Evolutionary conservation across 23 tunicate species (phyloP), one percentile per base, ranked within the genome.

Genomic region (Corella eumyota): DNA sequence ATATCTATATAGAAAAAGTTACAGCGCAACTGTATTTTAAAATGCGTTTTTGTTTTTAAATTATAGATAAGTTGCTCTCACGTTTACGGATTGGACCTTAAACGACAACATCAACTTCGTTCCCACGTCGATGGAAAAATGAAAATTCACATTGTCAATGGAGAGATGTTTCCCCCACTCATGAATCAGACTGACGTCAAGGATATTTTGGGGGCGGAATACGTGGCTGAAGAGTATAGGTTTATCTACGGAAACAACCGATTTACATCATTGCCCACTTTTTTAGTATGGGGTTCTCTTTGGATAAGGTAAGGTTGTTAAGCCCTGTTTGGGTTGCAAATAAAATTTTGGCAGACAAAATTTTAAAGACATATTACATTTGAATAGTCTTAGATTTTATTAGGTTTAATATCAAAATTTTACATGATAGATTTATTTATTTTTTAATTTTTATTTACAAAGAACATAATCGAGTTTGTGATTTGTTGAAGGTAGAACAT

Each of bases 381-480:
- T n/a, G n/a, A n/a, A n/a, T n/a, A n/a, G n/a, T n/a, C n/a, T n/a
- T n/a, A n/a, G n/a, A n/a, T n/a, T n/a, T n/a, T n/a, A n/a, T n/a
- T n/a, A n/a, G n/a, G n/a, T n/a, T n/a, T n/a, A n/a, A n/a, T n/a
- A n/a, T n/a, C n/a, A n/a, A n/a, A n/a, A n/a, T n/a, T n/a, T n/a
- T n/a, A n/a, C n/a, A n/a, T n/a, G n/a, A n/a, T n/a, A n/a, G n/a
- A n/a, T n/a, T n/a, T n/a, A n/a, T n/a, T n/a, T n/a, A n/a, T n/a
- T n/a, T n/a, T n/a, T n/a, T n/a, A n/a, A n/a, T n/a, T n/a, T n/a
- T n/a, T n/a, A n/a, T n/a, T n/a, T n/a, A n/a, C n/a, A 78, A 76
- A 50, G 85, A 78, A 50, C 85, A 78, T 62, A 78, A 78, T 32
- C 32, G 85, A 30, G 85, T 78, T 23, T 78, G 85, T 37, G 85